Conservation (phyloP, 2,797 vertebrate genomes). For the Gymnopithys bicolor region DNA sequence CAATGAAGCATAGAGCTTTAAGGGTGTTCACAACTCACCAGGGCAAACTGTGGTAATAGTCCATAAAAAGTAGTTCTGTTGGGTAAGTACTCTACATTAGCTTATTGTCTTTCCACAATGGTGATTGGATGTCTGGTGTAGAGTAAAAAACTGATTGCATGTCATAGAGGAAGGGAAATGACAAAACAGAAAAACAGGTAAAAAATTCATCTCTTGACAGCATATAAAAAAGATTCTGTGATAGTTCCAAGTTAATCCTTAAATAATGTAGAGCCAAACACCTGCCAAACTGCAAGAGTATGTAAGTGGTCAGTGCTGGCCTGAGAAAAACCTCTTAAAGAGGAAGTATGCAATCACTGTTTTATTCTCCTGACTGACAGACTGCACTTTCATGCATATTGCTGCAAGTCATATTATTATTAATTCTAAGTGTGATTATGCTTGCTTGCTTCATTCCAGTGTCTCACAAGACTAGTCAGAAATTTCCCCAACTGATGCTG, state of each 20-base stretch:
- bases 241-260: not conserved
- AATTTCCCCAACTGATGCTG: not conserved
- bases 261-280: constrained; percentile 13
- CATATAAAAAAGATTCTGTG: not conserved
- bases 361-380: not conserved
- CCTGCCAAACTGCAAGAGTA: not conserved
- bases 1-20: not conserved
- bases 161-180: not conserved
- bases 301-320: not conserved
- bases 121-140: not conserved
- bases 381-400: not conserved
- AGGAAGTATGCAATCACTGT: not conserved
- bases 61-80: not conserved
- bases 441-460: not conserved
- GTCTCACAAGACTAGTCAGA: not conserved
- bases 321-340: not conserved
- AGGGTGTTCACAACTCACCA: not conserved
- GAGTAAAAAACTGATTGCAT: not conserved
- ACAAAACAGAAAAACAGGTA: not conserved
- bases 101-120: not conserved
- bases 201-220: constrained; percentile 15
- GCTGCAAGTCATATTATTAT: not conserved
- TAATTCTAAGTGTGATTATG: constrained; percentile 6
- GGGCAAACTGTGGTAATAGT: not conserved
- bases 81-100: not conserved